Percentiles rank a stretch among this genome's conserved stretches.
phyloP scores from a whole-genome alignment of 2,888 invertebrate species.

The Panzeria rudis region DNA sequence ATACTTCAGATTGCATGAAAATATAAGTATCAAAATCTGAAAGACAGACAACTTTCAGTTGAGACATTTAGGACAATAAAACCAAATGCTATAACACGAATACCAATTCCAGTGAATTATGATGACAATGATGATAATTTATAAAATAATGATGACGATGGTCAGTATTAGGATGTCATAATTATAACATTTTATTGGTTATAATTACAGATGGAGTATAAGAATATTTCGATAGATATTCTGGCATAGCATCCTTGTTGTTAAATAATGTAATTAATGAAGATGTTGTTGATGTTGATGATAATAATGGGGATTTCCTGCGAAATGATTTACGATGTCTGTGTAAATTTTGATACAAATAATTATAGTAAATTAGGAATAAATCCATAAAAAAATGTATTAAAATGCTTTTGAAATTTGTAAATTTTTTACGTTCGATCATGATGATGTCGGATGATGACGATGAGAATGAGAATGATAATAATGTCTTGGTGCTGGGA shows the following conservation, averaged over 20 bases:
- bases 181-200: slow-evolving; percentile 62
- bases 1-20: neutral
- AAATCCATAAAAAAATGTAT: slow-evolving; percentile 76
- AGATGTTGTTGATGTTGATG: slow-evolving; percentile 34
- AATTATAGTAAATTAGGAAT: slow-evolving; percentile 81
- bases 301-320: slow-evolving; percentile 79
- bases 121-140: slow-evolving; percentile 29
- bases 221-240: slow-evolving; percentile 24
- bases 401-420: slow-evolving; percentile 73
- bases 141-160: slow-evolving; percentile 47
- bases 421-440: slow-evolving; percentile 62
- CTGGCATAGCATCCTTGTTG: slow-evolving; percentile 23
- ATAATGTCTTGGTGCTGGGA: slow-evolving; percentile 42
- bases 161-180: slow-evolving; percentile 57
- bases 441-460: slow-evolving; percentile 36
- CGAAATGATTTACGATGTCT: slow-evolving; percentile 84
- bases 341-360: slow-evolving; percentile 81
- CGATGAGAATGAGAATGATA: slow-evolving; percentile 36
- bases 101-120: slow-evolving; percentile 5
- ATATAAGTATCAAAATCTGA: neutral
- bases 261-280: slow-evolving; percentile 36
- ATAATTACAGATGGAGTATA: slow-evolving; percentile 47
- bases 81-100: slow-evolving; percentile 30
- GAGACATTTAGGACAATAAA: neutral
- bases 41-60: neutral